Percentiles rank a stretch among this genome's conserved stretches.
Evolutionary conservation across 2,113 vertebrate genomes (phyloP).

Genomic region (Brienomyrus longianalis): DNA sequence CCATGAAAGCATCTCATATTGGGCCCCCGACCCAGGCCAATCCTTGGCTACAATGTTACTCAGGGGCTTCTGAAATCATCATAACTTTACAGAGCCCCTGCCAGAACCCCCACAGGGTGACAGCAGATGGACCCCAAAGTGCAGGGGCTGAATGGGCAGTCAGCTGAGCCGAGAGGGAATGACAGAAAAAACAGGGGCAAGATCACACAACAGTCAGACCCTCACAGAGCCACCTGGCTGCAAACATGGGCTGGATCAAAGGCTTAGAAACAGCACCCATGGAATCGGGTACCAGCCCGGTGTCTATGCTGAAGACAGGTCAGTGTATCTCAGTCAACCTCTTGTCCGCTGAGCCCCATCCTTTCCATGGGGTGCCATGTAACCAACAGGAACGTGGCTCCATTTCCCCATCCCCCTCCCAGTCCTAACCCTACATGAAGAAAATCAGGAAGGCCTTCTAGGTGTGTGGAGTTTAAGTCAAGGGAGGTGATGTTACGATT

Average conservation of each 20-base stretch:
- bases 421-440: neutral
- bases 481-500: too few species aligned
- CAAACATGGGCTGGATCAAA: neutral
- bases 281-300: neutral
- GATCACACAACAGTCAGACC: neutral
- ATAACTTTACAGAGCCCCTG: neutral
- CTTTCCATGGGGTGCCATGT: neutral
- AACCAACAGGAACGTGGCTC: neutral
- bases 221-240: neutral
- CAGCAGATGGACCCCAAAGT: neutral
- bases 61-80: neutral
- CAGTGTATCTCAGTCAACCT: neutral
- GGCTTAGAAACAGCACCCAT: neutral
- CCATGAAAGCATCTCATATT: neutral
- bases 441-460: neutral
- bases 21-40: neutral
- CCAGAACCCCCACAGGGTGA: neutral
- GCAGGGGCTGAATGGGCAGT: neutral
- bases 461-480: too few species aligned
- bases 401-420: neutral
- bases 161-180: neutral
- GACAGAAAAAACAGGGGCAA: neutral
- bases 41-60: neutral
- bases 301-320: neutral
- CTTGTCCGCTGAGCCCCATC: neutral